These are phyloP conservation scores for Leptinotarsa juncta DNA, from an alignment of 2,888 invertebrate genomes.

Conservation along the genomic window DNA sequence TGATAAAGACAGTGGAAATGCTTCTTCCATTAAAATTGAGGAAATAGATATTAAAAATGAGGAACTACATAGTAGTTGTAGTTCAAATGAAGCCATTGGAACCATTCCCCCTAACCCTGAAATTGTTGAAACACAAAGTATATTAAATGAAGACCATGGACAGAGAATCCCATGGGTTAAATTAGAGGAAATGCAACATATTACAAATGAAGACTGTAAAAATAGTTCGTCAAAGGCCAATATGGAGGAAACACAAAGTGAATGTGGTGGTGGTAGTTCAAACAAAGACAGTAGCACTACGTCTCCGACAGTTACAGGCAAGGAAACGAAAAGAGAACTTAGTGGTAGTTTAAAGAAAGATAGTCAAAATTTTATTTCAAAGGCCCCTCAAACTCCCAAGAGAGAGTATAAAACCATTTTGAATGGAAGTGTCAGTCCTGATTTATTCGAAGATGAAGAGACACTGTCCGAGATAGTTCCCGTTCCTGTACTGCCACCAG, in stretches of 20 bases:
- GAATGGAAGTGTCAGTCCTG: conserved; percentile 66
- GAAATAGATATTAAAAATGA: neutral
- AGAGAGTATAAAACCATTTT: conserved; percentile 52
- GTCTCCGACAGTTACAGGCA: neutral
- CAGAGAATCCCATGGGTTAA: too few species aligned
- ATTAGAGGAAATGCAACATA: too few species aligned
- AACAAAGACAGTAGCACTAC: neutral
- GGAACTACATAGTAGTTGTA: neutral
- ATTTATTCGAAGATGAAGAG: conserved; percentile 72
- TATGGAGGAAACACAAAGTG: neutral
- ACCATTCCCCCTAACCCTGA: too few species aligned
- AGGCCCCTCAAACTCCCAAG: conserved; percentile 50
- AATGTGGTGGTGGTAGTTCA: neutral
- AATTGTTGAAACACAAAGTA: too few species aligned
- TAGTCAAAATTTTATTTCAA: neutral
- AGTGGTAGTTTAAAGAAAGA: neutral
- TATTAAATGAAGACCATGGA: too few species aligned
- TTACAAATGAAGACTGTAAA: neutral
- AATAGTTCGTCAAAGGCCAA: neutral
- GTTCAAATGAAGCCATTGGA: neutral
- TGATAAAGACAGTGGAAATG: neutral
- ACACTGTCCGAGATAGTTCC: conserved; percentile 25
- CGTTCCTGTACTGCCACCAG: conserved; percentile 24
- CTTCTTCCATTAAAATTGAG: neutral
- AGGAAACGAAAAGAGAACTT: neutral